These are phyloP conservation scores for Drosophila atripex DNA, from an alignment of 2,888 invertebrate genomes.

Conservation along the genomic window DNA sequence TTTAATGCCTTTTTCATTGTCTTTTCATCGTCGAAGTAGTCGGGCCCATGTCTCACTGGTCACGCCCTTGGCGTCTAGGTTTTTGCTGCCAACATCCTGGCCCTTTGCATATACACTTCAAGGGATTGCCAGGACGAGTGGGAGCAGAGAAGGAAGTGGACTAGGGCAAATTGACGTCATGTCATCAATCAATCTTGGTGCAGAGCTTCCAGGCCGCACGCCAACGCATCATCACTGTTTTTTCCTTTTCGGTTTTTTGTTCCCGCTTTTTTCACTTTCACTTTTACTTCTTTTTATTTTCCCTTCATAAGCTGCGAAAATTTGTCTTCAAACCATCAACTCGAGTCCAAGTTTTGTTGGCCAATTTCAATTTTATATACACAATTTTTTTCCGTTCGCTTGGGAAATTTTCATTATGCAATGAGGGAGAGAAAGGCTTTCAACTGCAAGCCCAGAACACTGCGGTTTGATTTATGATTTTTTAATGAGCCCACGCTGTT, in stretches of 20 bases:
- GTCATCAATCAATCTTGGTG: conserved; percentile 78
- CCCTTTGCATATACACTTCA: conserved; percentile 44
- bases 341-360: conserved; percentile 41
- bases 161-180: conserved; percentile 71
- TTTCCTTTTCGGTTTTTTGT: conserved; percentile 13
- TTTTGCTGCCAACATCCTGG: conserved; percentile 16
- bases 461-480: conserved; percentile 71
- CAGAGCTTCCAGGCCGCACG: conserved; percentile 46
- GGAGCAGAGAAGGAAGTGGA: conserved; percentile 23
- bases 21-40: conserved; percentile 51
- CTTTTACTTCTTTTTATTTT: not conserved
- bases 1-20: conserved; percentile 79
- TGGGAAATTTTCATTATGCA: conserved; percentile 53
- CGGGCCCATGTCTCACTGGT: conserved; percentile 38
- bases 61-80: conserved; percentile 33
- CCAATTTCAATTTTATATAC: conserved; percentile 28
- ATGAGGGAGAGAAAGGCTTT: not conserved
- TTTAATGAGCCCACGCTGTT: conserved; percentile 68
- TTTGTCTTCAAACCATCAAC: conserved; percentile 14
- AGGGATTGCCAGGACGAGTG: conserved; percentile 9
- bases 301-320: conserved; percentile 49
- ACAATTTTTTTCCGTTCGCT: conserved; percentile 24
- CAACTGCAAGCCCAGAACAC: conserved; percentile 24
- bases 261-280: not conserved
- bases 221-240: conserved; percentile 51